Percentiles rank a stretch among this genome's conserved stretches.
Evolutionary conservation across 2,888 invertebrate species (phyloP).

Genomic region (Zhengitettix transpicula): DNA sequence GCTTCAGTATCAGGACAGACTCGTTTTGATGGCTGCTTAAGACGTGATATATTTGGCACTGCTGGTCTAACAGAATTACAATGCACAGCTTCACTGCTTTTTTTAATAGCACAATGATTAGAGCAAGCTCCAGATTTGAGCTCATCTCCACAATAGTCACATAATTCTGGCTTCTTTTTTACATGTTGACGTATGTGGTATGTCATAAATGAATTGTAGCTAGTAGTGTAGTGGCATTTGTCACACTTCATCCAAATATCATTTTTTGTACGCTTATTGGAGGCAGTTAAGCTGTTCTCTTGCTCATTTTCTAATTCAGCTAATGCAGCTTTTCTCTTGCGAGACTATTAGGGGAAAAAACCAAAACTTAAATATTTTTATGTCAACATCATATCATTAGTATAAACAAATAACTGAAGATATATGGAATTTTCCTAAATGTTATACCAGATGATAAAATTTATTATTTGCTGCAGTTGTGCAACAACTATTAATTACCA

Average conservation of each 20-base stretch:
- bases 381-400: background rate
- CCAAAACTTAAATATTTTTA: background rate
- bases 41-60: background rate
- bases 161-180: constrained; percentile 14
- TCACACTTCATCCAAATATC: constrained; percentile 23
- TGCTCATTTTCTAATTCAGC: constrained; percentile 8
- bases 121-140: constrained; percentile 1
- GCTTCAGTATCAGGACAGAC: constrained; percentile 3
- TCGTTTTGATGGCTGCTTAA: background rate
- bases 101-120: constrained; percentile 1
- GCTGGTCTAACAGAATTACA: background rate
- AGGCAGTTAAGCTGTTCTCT: constrained; percentile 4
- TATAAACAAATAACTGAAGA: background rate
- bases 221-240: constrained; percentile 24
- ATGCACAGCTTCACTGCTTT: background rate
- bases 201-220: constrained; percentile 21
- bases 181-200: constrained; percentile 20
- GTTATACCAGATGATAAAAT: too few relatives aligned
- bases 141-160: constrained; percentile 9
- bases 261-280: constrained; percentile 7
- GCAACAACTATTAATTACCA: too few relatives aligned
- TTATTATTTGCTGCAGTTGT: too few relatives aligned
- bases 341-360: constrained; percentile 7
- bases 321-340: constrained; percentile 15
- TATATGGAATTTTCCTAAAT: too few relatives aligned